Conservation (phyloP, 2,888 invertebrate genomes). For the Apotomis betuletana region DNA sequence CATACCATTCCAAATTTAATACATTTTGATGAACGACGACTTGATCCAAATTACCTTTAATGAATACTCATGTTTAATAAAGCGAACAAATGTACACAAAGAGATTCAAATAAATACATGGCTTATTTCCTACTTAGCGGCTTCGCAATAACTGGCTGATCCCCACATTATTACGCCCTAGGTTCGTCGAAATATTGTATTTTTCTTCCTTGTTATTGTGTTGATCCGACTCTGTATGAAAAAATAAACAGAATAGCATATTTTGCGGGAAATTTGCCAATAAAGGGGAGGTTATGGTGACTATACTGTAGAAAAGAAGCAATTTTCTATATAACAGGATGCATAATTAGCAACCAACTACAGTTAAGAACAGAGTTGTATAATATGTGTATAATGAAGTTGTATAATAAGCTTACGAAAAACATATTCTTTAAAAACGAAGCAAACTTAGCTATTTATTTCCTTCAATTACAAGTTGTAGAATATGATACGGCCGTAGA, state of each 20-base stretch:
- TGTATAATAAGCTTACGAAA: too few relatives aligned
- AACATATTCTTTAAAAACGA: too few relatives aligned
- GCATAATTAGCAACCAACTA: too few relatives aligned
- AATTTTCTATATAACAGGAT: too few relatives aligned
- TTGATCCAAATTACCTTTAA: not conserved
- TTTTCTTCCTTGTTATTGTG: constrained; percentile 35
- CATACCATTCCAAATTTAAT: not conserved
- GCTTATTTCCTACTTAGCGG: constrained; percentile 37
- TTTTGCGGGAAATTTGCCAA: constrained; percentile 16
- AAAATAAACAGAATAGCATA: constrained; percentile 33
- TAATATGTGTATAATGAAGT: too few relatives aligned
- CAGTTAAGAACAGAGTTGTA: too few relatives aligned
- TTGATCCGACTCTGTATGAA: constrained; percentile 28
- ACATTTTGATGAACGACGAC: not conserved
- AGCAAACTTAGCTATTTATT: too few relatives aligned
- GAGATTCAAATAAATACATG: constrained; percentile 35
- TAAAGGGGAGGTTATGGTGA: not conserved
- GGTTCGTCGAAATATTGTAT: constrained; percentile 40
- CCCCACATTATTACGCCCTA: constrained; percentile 40
- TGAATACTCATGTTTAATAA: constrained; percentile 24
- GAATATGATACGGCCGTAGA: too few relatives aligned
- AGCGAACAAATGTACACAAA: constrained; percentile 23
- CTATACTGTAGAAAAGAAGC: not conserved
- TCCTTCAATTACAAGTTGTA: too few relatives aligned
- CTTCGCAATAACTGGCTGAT: constrained; percentile 38